These are phyloP conservation scores for Adoxophyes honmai DNA, from an alignment of 1,140 invertebrate species.

Conservation along the genomic window DNA sequence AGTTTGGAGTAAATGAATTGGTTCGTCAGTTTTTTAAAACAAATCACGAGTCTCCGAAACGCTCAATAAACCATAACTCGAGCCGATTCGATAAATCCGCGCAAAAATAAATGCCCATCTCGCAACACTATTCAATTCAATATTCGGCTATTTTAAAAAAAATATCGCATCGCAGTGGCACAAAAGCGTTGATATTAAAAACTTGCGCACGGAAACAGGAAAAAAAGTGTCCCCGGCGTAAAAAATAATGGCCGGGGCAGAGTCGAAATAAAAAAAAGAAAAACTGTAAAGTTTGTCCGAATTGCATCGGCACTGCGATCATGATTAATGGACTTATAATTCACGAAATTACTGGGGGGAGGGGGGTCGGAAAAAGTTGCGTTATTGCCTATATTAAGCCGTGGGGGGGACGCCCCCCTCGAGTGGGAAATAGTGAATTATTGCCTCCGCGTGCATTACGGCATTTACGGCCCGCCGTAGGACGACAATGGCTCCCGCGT, in stretches of 20 bases:
- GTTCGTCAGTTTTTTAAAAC: too few relatives aligned
- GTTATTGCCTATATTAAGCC: slow-evolving; percentile 48
- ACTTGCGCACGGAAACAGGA: background rate
- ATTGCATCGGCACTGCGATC: slow-evolving; percentile 28
- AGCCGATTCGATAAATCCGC: too few relatives aligned
- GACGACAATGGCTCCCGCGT: slow-evolving; percentile 32
- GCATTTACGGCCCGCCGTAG: slow-evolving; percentile 21
- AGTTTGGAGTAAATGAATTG: too few relatives aligned
- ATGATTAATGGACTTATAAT: slow-evolving; percentile 55
- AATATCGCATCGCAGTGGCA: background rate
- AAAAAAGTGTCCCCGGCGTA: background rate
- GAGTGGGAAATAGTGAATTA: slow-evolving; percentile 43
- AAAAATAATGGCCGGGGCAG: background rate
- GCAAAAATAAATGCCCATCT: background rate
- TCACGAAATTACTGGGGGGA: slow-evolving; percentile 39
- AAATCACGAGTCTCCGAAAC: too few relatives aligned
- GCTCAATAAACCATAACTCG: too few relatives aligned
- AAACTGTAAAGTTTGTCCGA: background rate
- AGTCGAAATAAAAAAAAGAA: too few relatives aligned
- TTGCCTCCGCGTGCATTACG: slow-evolving; percentile 35
- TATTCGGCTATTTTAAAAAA: background rate
- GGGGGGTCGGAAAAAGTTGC: slow-evolving; percentile 41
- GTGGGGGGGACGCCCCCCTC: slow-evolving; percentile 17
- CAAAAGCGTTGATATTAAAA: background rate
- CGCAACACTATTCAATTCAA: background rate